Conservation (phyloP, 2,113 vertebrate species). For the Tupaia chinensis region DNA sequence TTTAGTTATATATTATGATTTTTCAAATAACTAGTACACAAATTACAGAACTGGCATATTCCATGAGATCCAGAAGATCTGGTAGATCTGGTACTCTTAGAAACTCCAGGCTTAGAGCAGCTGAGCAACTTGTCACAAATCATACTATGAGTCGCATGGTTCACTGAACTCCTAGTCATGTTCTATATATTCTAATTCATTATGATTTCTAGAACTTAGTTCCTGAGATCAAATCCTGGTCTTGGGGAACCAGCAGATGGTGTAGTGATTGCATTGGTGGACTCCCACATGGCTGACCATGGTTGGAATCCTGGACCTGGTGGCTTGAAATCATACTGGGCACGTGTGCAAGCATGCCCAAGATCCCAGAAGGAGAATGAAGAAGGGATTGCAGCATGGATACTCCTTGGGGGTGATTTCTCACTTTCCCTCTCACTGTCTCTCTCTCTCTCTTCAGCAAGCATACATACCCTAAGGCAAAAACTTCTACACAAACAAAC, state of each 20-base stretch:
- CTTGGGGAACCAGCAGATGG: neutral
- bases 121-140: neutral
- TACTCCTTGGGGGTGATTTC: no score
- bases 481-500: no score
- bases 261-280: no score
- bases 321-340: no score
- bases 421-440: no score
- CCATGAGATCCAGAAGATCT: neutral
- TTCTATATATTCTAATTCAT: neutral
- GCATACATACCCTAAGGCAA: no score
- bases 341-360: no score
- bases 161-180: neutral
- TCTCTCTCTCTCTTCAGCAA: no score
- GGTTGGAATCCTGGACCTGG: no score
- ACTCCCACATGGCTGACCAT: no score
- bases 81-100: neutral
- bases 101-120: neutral
- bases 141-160: neutral
- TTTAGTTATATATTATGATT: neutral
- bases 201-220: neutral
- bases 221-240: neutral
- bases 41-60: neutral
- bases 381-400: no score
- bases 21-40: neutral
- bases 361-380: no score